Evolutionary conservation across 2,888 invertebrate genomes (phyloP), one percentile per base, ranked within the genome.

Genomic region (Melitaea athalia): DNA sequence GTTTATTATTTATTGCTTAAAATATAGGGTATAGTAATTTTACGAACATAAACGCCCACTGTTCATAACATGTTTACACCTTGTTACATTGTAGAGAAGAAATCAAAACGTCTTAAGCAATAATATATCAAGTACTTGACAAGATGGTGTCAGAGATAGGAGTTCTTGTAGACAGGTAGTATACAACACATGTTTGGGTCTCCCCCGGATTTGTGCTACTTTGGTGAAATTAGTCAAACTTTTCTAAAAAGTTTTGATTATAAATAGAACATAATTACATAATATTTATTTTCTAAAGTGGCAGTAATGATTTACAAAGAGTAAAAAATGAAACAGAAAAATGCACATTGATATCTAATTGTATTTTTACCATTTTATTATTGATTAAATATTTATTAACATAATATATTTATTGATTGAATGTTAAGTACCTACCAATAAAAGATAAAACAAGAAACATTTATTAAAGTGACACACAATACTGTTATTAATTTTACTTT

Each of bases 401-500:
- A 10, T 38, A 3, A 7, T 38, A 7, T 38, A 38, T 38, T 38
- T 5, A 38, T 38, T 38, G 24, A 38, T 38, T 7, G 4, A 0
- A 14, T 45, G 0, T 45, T 11, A 10, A 45, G 8, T 45, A 11
- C 11, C 45, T 45, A 11, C 11, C 45, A 49, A n/a, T n/a, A n/a
- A n/a, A 6, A 52, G 24, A 24, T 24, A 24, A 52, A 33, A 33
- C 3, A 33, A 12, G 14, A 55, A 55, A 55, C 31, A 33, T 10
- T n/a, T 33, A 33, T n/a, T 31, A 31, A 24, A 55, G 6, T 33
- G 7, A 31, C 14, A 3, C 6, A 24, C 15, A 12, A 15, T 47
- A 47, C 47, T 60, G 24, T 47, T 53, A 63, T 63, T 63, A 12
- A 50, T 62, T 53, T 63, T 8, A 38, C 38, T 38, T 38, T 38